Base-by-base conservation (phyloP, 1,140 invertebrate species). In the Phymastichus coffea region DNA sequence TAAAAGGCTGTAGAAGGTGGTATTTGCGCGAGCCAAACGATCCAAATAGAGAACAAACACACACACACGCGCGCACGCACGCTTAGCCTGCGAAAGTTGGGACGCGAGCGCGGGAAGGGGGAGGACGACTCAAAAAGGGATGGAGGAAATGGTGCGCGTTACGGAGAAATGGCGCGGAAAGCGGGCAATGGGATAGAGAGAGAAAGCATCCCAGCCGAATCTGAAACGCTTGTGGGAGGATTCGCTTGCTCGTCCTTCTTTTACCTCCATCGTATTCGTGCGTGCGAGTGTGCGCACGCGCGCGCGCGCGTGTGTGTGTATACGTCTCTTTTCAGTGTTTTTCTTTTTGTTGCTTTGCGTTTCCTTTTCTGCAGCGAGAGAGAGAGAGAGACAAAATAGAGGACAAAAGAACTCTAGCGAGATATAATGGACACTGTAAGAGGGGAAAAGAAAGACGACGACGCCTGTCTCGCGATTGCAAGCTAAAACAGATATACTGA, bases 151-250 rank as follows among this genome's bases (percentile, higher is more conserved):
- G 76, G 78, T 69, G 76, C 73, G 69, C 78, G 75, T 79, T 80
- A 79, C 70, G 71, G 70, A 71, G 78, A 80, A 80, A 80, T 80
- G 78, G 77, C 73, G 76, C 72, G 77, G 78, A 80, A 80, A 79
- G 70, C 69, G 68, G 68, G 73, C 73, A 73, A 76, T 76, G 74
- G 74, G 70, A 71, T 69, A 66, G 70, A 71, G 73, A 66, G 22
- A 46, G 17, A 20, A 15, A n/a, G 57, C 51, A 35, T 43, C 48
- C 68, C 69, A 67, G 69, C 66, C 66, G 69, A 67, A 62, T 68
- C 68, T 65, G 61, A 67, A 71, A 66, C 67, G 66, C 67, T 63
- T 71, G 72, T 79, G 73, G 73, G 71, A 79, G 75, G 74, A 79
- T 67, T 67, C 66, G 62, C 63, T 63, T 63, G n/a, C n/a, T 66